These are phyloP conservation scores for Montifringilla adamsi DNA, from an alignment of 2,113 vertebrate species.

Conservation along the genomic window DNA sequence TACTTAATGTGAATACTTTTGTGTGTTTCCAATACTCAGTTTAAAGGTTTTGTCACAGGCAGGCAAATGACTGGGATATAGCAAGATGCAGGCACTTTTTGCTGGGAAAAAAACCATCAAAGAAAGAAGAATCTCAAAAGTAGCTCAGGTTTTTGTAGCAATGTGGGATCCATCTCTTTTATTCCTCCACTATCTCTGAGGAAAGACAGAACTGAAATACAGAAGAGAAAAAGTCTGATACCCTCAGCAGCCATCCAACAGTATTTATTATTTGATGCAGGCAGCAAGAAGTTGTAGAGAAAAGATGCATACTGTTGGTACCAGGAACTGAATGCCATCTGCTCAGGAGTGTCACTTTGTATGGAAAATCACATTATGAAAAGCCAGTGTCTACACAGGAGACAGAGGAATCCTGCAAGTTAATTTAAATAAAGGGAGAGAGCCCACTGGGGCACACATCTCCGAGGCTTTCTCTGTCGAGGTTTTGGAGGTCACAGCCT, in stretches of 20 bases:
- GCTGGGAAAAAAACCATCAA: neutral
- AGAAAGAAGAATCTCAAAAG: neutral
- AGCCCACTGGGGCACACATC: too few species aligned
- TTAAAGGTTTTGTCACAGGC: neutral
- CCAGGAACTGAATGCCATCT: neutral
- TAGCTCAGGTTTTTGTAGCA: neutral
- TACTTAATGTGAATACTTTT: neutral
- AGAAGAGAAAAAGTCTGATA: neutral
- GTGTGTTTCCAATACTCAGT: neutral
- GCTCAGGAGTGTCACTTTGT: neutral
- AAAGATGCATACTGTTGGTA: neutral
- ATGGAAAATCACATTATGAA: neutral
- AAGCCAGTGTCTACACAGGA: neutral
- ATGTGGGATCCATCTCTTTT: neutral
- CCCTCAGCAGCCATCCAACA: neutral
- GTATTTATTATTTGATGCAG: neutral
- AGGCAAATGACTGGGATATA: neutral
- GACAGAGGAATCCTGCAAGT: neutral
- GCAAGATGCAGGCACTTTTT: neutral
- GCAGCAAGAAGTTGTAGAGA: neutral
- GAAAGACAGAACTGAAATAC: neutral
- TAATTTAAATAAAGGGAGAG: neutral
- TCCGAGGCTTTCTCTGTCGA: rapidly evolving
- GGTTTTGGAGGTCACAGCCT: neutral
- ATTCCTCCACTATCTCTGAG: neutral